A percentile compares a stretch with the other conserved stretches of the same genome.
Evolutionary conservation across 1,140 invertebrate species (phyloP).

Genomic region (Trichoplusia ni): DNA sequence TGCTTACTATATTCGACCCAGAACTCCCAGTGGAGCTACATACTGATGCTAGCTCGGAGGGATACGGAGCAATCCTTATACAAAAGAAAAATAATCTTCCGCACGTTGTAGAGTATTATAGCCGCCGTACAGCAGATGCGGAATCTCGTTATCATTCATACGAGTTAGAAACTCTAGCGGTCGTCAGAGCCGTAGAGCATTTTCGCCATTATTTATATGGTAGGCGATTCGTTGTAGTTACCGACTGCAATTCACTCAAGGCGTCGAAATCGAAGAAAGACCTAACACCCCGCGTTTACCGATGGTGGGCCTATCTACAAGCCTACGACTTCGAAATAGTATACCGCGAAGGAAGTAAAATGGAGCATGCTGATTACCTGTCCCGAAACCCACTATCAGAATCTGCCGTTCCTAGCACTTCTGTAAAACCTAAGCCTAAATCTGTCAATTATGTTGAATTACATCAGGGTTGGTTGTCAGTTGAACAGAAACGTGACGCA

Average conservation of each 20-base stretch:
- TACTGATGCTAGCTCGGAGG: slow-evolving; percentile 55
- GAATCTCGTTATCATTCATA: slow-evolving; percentile 59
- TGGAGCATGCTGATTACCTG: slow-evolving; percentile 39
- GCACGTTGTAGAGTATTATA: slow-evolving; percentile 72
- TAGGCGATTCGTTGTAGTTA: slow-evolving; percentile 42
- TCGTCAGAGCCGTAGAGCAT: no score
- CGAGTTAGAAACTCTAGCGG: slow-evolving; percentile 63
- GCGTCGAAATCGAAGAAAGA: slow-evolving; percentile 55
- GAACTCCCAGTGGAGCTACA: slow-evolving; percentile 55
- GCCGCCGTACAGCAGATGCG: slow-evolving; percentile 60
- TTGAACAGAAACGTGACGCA: slow-evolving; percentile 40
- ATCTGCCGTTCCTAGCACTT: no score
- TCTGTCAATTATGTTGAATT: slow-evolving; percentile 37
- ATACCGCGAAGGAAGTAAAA: slow-evolving; percentile 51
- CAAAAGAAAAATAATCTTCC: slow-evolving; percentile 67
- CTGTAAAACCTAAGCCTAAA: background rate
- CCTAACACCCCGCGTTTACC: no score
- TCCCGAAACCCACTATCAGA: no score
- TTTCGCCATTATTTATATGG: slow-evolving; percentile 54
- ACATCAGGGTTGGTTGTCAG: slow-evolving; percentile 38
- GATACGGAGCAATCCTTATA: slow-evolving; percentile 55
- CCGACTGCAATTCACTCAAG: slow-evolving; percentile 53
- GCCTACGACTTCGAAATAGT: slow-evolving; percentile 50
- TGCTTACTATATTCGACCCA: slow-evolving; percentile 58
- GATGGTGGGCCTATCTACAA: no score